A percentile compares a stretch with the other conserved stretches of the same genome.
Evolutionary conservation across 2,888 invertebrate species (phyloP).

Genomic region (Adelognathus sp.): DNA sequence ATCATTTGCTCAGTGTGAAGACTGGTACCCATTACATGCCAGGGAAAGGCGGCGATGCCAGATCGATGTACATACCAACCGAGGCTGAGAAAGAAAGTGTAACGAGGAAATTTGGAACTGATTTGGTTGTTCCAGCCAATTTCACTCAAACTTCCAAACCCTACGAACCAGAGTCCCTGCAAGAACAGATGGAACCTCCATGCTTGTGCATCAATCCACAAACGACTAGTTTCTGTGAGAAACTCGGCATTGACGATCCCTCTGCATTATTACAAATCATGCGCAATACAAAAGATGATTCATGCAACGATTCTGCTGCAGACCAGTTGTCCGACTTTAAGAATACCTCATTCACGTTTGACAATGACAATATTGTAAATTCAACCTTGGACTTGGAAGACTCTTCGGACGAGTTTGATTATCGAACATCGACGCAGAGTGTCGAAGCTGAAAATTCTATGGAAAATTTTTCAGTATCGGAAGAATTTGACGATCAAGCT

Average conservation of each 20-base stretch:
- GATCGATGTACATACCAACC: conserved; percentile 89
- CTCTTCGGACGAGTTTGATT: conserved; percentile 50
- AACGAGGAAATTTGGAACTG: conserved; percentile 84
- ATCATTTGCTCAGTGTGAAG: conserved; percentile 92
- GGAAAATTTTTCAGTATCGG: conserved; percentile 34
- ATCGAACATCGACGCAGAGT: conserved; percentile 39
- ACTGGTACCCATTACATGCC: conserved; percentile 90
- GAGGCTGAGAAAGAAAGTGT: conserved; percentile 88
- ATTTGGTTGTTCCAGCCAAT: conserved; percentile 88
- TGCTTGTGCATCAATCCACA: conserved; percentile 85
- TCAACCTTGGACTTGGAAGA: conserved; percentile 61
- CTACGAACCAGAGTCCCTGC: conserved; percentile 81
- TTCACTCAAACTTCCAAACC: conserved; percentile 90
- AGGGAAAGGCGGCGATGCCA: conserved; percentile 87
- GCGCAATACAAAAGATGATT: conserved; percentile 36
- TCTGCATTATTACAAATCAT: conserved; percentile 83
- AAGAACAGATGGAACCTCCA: conserved; percentile 73
- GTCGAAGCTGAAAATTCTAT: conserved; percentile 51
- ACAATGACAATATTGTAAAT: conserved; percentile 40
- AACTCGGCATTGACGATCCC: conserved; percentile 91
- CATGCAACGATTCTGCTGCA: conserved; percentile 16
- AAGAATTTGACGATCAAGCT: conserved; percentile 9
- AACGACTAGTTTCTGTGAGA: conserved; percentile 86
- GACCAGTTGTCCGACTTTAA: conserved; percentile 35
- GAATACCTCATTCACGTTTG: conserved; percentile 27